Conservation (phyloP, 2,888 invertebrate genomes). For the Hermodice carunculata region DNA sequence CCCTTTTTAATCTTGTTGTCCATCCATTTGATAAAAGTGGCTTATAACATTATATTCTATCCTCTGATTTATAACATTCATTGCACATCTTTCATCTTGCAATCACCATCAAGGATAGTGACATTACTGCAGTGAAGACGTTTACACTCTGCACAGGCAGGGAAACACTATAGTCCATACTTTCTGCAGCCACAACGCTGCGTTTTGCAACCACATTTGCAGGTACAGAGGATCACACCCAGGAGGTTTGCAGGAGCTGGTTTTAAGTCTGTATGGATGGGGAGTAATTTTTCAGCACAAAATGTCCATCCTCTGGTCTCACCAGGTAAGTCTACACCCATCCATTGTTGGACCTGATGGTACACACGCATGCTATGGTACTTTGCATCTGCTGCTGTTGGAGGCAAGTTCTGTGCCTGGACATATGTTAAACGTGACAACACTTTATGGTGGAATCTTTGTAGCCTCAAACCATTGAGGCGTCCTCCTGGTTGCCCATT, state of each 20-base stretch:
- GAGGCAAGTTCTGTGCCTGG: conserved; percentile 40
- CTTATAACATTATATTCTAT: no score
- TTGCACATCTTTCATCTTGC: no score
- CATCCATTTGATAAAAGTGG: no score
- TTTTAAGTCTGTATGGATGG: conserved; percentile 20
- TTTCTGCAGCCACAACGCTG: conserved; percentile 25
- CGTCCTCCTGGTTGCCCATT: neutral
- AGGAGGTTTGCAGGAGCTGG: conserved; percentile 40
- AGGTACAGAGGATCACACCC: conserved; percentile 38
- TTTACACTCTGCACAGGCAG: conserved; percentile 23
- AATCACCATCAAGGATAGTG: no score
- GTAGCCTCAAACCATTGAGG: neutral
- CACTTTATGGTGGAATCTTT: conserved; percentile 29
- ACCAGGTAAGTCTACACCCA: conserved; percentile 17
- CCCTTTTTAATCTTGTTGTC: no score
- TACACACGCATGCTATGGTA: conserved; percentile 40
- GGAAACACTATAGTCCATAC: conserved; percentile 13
- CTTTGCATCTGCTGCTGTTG: conserved; percentile 41
- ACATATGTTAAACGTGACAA: conserved; percentile 27
- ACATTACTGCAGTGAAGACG: no score
- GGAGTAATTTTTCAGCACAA: conserved; percentile 17
- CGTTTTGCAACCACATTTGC: conserved; percentile 33
- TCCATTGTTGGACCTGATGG: conserved; percentile 43
- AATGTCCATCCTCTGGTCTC: conserved; percentile 39
- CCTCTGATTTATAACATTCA: no score